Conservation (phyloP, 2,797 vertebrate species). For the Melanotaenia boesemani region DNA sequence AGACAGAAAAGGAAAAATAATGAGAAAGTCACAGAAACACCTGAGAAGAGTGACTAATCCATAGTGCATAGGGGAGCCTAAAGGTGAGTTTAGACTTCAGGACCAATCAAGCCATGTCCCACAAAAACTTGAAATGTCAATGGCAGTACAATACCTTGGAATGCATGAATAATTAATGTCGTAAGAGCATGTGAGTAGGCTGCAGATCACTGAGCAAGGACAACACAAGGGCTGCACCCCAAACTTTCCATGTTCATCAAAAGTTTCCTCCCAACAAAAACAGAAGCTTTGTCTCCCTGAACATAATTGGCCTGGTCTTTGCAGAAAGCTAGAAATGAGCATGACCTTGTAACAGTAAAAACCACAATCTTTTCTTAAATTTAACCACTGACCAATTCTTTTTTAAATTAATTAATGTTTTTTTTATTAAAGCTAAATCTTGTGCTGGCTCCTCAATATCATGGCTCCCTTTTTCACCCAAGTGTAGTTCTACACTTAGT, state of each 20-base stretch:
- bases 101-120: slow-evolving; percentile 56
- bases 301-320: background rate
- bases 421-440: background rate
- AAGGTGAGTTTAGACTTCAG: slow-evolving; percentile 52
- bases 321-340: background rate
- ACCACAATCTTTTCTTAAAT: background rate
- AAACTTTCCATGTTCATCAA: slow-evolving; percentile 35
- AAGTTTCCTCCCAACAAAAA: slow-evolving; percentile 15
- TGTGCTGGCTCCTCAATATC: background rate
- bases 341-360: background rate
- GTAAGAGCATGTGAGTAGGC: slow-evolving; percentile 47
- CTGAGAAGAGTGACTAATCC: slow-evolving; percentile 34
- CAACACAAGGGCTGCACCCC: slow-evolving; percentile 53
- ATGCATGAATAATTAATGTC: slow-evolving; percentile 71
- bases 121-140: slow-evolving; percentile 65
- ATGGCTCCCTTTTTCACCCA: too few relatives aligned
- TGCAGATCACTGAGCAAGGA: slow-evolving; percentile 65
- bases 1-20: slow-evolving; percentile 18
- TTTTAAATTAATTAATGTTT: too few relatives aligned
- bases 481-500: background rate
- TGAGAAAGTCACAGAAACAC: slow-evolving; percentile 17
- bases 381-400: background rate
- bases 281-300: background rate
- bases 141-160: slow-evolving; percentile 56
- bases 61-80: slow-evolving; percentile 21